A percentile compares a stretch with the other conserved stretches of the same genome.
Conservation (phyloP, 2,797 vertebrate species). For the Amphiprion clarkii region DNA sequence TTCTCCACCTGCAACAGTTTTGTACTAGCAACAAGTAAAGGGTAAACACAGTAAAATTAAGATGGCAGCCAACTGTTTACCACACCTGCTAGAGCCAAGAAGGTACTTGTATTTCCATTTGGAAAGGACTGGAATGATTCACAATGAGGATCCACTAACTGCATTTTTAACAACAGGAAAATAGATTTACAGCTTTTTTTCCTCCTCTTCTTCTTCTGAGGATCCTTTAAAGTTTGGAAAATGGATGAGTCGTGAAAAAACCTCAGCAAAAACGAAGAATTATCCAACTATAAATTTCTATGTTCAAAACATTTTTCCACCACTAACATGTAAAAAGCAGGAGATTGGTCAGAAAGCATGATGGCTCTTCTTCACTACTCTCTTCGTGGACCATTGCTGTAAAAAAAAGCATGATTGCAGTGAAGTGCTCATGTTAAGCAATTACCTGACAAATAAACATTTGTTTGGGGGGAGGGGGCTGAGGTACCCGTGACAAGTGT, state of each 20-base stretch:
- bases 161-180: conserved; percentile 80
- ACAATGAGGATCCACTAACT: conserved; percentile 75
- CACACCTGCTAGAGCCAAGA: conserved; percentile 87
- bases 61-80: conserved; percentile 90
- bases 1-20: conserved; percentile 91
- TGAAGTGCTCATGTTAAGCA: conserved; percentile 51
- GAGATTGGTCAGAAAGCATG: conserved; percentile 84
- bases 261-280: conserved; percentile 61
- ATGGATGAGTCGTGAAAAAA: conserved; percentile 29
- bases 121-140: conserved; percentile 84
- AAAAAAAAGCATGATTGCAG: conserved; percentile 53
- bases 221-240: conserved; percentile 73
- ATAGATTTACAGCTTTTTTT: conserved; percentile 72
- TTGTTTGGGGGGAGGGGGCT: conserved; percentile 4
- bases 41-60: conserved; percentile 86
- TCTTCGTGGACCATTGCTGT: conserved; percentile 53
- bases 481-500: conserved; percentile 50
- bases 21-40: conserved; percentile 90
- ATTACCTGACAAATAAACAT: conserved; percentile 61
- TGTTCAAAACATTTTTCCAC: conserved; percentile 78
- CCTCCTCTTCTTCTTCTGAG: conserved; percentile 74
- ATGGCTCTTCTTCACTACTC: conserved; percentile 81
- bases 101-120: conserved; percentile 85
- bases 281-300: conserved; percentile 68
- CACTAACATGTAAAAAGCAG: conserved; percentile 75